These are phyloP conservation scores for Trissolcus japonicus DNA, from an alignment of 2,888 invertebrate genomes.

Conservation along the genomic window DNA sequence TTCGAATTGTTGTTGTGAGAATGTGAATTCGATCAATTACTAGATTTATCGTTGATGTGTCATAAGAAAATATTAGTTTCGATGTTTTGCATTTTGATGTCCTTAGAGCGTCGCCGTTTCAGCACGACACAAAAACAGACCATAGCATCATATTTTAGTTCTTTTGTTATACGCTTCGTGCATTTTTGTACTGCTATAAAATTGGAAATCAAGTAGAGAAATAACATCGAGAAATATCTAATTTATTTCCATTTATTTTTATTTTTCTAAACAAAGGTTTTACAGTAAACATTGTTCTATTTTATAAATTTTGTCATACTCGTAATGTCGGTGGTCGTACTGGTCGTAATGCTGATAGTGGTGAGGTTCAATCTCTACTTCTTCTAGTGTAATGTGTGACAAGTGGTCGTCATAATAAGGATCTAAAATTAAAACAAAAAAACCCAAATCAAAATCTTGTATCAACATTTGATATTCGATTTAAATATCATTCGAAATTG, in stretches of 20 bases:
- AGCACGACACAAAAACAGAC: conserved; percentile 20
- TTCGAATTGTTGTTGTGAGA: conserved; percentile 49
- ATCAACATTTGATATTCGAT: neutral
- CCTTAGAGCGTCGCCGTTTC: conserved; percentile 32
- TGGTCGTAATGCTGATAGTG: conserved; percentile 57
- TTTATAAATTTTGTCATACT: conserved; percentile 58
- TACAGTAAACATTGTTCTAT: neutral
- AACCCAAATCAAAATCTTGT: conserved; percentile 3
- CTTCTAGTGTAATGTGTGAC: conserved; percentile 48
- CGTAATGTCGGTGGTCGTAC: conserved; percentile 53
- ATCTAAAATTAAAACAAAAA: conserved; percentile 56
- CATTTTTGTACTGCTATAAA: conserved; percentile 38
- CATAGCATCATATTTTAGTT: conserved; percentile 48
- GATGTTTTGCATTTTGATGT: conserved; percentile 50
- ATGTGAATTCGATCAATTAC: conserved; percentile 53
- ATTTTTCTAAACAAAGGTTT: neutral
- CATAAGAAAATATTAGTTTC: conserved; percentile 40
- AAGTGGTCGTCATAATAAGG: conserved; percentile 55
- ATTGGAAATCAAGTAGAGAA: conserved; percentile 31
- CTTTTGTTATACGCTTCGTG: conserved; percentile 28
- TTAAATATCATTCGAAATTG: neutral
- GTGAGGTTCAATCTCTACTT: conserved; percentile 34
- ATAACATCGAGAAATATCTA: conserved; percentile 45
- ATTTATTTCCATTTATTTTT: conserved; percentile 34
- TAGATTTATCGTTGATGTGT: conserved; percentile 50